A percentile compares a stretch with the other conserved stretches of the same genome.
phyloP scores from a whole-genome alignment of 2,113 vertebrate genomes.

The Gila orcuttii region DNA sequence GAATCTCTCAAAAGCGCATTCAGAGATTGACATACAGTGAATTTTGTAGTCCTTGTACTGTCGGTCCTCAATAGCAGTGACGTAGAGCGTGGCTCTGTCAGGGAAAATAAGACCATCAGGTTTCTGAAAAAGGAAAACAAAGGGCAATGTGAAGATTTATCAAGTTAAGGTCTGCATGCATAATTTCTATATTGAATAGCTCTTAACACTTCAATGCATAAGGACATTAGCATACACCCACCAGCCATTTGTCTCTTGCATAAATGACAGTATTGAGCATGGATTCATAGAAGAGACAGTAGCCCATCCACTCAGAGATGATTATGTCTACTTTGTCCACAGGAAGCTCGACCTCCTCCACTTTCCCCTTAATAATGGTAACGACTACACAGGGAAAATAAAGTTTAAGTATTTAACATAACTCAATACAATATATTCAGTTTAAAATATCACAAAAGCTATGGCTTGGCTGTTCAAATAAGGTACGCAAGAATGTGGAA shows the following conservation, averaged over 20 bases:
- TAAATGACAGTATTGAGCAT: slow-evolving; percentile 95
- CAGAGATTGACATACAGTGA: slow-evolving; percentile 81
- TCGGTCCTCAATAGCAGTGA: slow-evolving; percentile 91
- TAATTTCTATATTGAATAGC: background rate
- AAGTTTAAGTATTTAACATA: background rate
- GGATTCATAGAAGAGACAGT: slow-evolving; percentile 93
- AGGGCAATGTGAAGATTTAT: background rate
- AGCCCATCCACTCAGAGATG: slow-evolving; percentile 96
- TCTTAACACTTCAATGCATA: accelerated
- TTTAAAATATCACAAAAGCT: background rate
- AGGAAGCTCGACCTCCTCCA: slow-evolving; percentile 89
- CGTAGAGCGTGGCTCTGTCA: slow-evolving; percentile 87
- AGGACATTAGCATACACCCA: slow-evolving; percentile 48
- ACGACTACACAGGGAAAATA: slow-evolving; percentile 76
- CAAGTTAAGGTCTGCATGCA: too few relatives aligned
- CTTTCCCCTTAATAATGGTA: slow-evolving; percentile 93
- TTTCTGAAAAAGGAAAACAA: slow-evolving; percentile 69
- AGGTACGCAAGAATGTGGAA: background rate
- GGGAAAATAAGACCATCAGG: slow-evolving; percentile 92
- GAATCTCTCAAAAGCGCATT: too few relatives aligned
- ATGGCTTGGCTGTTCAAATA: too few relatives aligned
- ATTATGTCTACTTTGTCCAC: slow-evolving; percentile 92
- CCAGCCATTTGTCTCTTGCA: slow-evolving; percentile 93
- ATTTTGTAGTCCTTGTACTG: slow-evolving; percentile 97
- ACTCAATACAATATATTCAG: background rate